Evolutionary conservation across 2,113 vertebrate species (phyloP).

Genomic region (Labeo rohita): DNA sequence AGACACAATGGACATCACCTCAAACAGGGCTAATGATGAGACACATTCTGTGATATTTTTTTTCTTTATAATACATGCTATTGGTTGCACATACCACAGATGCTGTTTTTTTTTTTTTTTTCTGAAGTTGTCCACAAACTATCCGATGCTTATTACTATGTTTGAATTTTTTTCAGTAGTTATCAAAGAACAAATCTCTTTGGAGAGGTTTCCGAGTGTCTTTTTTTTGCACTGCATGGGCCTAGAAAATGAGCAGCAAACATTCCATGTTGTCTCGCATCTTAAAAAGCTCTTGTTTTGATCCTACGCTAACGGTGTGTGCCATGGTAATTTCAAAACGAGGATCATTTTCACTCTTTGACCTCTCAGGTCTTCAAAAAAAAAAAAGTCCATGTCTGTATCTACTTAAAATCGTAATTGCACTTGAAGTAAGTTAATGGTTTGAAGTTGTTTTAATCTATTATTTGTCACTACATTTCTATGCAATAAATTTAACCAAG

Average conservation of each 20-base stretch:
- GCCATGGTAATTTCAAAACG: neutral
- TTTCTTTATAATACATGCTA: neutral
- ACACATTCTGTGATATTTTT: neutral
- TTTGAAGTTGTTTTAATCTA: constrained; percentile 60
- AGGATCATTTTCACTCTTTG: constrained; percentile 30
- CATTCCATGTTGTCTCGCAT: constrained; percentile 41
- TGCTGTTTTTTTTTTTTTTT: neutral
- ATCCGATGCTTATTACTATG: neutral
- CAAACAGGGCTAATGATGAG: constrained; percentile 24
- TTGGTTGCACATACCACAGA: constrained; percentile 4
- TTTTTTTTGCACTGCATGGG: constrained; percentile 39
- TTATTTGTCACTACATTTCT: constrained; percentile 89
- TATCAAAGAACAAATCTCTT: neutral
- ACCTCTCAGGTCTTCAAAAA: constrained; percentile 44
- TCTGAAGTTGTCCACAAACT: neutral
- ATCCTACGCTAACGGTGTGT: neutral
- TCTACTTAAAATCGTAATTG: constrained; percentile 60
- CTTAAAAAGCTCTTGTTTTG: neutral
- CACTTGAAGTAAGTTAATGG: constrained; percentile 61
- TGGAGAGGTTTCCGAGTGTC: neutral
- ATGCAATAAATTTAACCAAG: constrained; percentile 85
- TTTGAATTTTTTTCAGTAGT: neutral
- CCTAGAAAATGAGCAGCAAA: constrained; percentile 19
- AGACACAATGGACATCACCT: constrained; percentile 13
- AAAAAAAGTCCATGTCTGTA: constrained; percentile 46